These are phyloP conservation scores for Podarcis siculus DNA, from an alignment of 2,797 vertebrate genomes.

Conservation along the genomic window DNA sequence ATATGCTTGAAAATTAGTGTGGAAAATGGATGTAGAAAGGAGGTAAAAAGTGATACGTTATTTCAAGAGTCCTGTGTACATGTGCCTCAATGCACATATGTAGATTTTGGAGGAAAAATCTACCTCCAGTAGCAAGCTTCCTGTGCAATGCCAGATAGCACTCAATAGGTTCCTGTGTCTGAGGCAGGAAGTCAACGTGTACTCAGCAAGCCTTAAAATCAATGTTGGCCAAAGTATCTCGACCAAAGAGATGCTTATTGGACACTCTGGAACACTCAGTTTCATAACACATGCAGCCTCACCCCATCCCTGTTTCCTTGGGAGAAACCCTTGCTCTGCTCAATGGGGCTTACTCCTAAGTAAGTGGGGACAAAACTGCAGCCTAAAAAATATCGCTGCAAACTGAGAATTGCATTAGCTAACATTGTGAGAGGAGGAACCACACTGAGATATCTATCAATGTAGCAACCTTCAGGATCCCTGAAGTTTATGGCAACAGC, in stretches of 20 bases:
- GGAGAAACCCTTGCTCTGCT: background rate
- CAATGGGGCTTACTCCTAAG: background rate
- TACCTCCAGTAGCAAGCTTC: background rate
- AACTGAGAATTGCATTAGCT: background rate
- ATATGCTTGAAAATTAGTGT: background rate
- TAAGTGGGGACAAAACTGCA: background rate
- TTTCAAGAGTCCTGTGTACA: background rate
- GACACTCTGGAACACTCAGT: background rate
- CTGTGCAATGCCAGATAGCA: background rate
- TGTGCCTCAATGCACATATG: background rate
- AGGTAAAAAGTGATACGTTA: background rate
- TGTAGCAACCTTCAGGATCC: background rate
- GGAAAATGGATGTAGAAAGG: background rate
- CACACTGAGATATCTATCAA: background rate
- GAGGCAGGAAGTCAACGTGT: background rate
- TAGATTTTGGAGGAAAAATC: background rate
- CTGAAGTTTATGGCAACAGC: background rate
- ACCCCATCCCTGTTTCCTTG: too few species aligned
- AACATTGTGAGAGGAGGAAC: too few species aligned
- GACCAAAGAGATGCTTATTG: background rate
- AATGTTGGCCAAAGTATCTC: background rate
- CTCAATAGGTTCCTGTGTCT: background rate
- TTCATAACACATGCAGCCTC: background rate
- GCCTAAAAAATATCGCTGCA: background rate
- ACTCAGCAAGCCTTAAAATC: background rate